phyloP scores from a whole-genome alignment of 2,113 vertebrate genomes.

The Nipponia nippon region DNA sequence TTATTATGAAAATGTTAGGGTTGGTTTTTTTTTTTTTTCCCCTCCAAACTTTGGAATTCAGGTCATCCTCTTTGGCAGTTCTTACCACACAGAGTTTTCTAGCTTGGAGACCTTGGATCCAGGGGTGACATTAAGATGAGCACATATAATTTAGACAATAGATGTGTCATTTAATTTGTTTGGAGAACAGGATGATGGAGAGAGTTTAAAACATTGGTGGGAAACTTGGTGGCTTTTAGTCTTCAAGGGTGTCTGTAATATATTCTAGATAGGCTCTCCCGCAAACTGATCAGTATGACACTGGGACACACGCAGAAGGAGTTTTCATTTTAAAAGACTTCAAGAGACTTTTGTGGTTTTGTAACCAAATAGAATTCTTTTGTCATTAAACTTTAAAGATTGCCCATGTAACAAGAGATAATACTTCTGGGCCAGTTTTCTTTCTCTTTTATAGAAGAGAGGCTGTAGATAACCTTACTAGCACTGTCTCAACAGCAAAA shows the following conservation, averaged over 20 bases:
- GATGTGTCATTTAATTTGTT: neutral
- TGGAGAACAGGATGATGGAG: neutral
- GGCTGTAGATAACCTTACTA: neutral
- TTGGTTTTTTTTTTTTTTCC: too few relatives aligned
- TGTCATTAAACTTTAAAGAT: conserved; percentile 47
- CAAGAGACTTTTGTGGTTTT: conserved; percentile 16
- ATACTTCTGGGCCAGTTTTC: neutral
- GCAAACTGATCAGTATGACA: neutral
- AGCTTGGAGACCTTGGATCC: neutral
- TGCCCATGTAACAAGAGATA: neutral
- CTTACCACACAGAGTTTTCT: neutral
- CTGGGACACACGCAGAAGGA: neutral
- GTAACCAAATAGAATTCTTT: conserved; percentile 52
- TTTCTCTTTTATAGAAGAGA: neutral
- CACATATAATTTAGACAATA: neutral
- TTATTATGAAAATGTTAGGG: neutral
- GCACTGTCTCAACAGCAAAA: neutral
- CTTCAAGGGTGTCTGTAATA: neutral
- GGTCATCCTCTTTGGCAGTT: neutral
- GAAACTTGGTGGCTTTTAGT: neutral
- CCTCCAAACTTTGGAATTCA: neutral
- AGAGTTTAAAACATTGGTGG: neutral
- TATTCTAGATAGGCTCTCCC: neutral
- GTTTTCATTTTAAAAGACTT: neutral
- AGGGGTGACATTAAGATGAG: neutral